Percentiles rank a stretch among this genome's conserved stretches.
phyloP scores from a whole-genome alignment of 2,888 invertebrate species.

The Fragum whitleyi region DNA sequence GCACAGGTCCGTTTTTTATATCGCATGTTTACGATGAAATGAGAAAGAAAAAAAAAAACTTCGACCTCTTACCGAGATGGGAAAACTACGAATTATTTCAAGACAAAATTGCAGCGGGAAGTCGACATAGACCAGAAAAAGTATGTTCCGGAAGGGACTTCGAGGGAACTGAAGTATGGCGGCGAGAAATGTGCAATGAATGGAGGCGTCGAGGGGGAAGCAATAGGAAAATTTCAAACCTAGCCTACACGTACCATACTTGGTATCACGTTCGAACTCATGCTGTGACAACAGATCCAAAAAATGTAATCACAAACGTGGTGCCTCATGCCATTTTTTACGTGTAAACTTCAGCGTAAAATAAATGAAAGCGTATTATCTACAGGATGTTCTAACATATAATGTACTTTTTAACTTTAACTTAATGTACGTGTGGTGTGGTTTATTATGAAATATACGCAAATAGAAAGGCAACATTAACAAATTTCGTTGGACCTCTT shows the following conservation, averaged over 20 bases:
- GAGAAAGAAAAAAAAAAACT: background rate
- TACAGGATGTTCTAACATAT: too few relatives aligned
- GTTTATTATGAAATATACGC: too few relatives aligned
- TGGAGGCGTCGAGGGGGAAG: background rate
- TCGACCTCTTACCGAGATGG: background rate
- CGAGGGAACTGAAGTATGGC: background rate
- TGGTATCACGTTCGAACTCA: background rate
- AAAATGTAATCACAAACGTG: background rate
- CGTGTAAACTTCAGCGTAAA: background rate
- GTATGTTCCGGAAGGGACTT: background rate
- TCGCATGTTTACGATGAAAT: background rate
- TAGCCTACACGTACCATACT: background rate
- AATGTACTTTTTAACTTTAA: too few relatives aligned
- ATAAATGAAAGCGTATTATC: too few relatives aligned
- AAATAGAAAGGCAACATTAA: too few relatives aligned
- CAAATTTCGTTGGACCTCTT: too few relatives aligned
- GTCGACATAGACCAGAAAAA: background rate
- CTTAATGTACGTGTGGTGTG: too few relatives aligned
- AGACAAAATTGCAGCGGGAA: background rate
- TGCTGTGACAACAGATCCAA: background rate
- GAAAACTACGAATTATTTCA: slow-evolving; percentile 8
- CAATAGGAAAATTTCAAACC: background rate
- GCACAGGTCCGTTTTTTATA: too few relatives aligned
- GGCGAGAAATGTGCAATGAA: slow-evolving; percentile 9
- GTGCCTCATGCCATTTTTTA: background rate